Evolutionary conservation across 2,113 vertebrate species (phyloP).

Genomic region (Artemisiospiza belli): DNA sequence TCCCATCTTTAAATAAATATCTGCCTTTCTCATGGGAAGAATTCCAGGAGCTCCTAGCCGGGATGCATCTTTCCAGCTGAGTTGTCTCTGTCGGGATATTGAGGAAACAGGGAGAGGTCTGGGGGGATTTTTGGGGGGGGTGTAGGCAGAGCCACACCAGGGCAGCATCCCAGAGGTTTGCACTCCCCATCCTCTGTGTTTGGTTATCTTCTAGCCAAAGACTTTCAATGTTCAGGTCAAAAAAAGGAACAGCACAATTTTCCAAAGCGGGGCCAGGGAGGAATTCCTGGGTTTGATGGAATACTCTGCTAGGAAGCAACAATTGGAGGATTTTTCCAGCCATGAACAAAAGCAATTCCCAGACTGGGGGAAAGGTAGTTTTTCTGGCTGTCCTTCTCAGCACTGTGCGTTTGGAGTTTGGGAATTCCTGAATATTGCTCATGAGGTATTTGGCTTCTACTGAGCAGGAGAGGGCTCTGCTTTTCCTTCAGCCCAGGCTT

Average conservation of each 20-base stretch:
- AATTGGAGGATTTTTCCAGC: not conserved
- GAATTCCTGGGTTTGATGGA: not conserved
- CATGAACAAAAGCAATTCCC: not conserved
- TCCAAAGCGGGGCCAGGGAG: not conserved
- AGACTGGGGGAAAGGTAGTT: not conserved
- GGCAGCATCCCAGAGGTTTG: not conserved
- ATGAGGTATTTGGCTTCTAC: not conserved
- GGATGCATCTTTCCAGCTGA: not conserved
- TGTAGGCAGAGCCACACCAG: not conserved
- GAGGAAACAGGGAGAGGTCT: not conserved
- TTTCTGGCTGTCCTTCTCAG: not conserved
- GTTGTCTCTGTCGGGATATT: not conserved
- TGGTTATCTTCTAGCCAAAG: not conserved
- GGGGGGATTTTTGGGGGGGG: not conserved
- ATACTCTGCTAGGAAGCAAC: not conserved
- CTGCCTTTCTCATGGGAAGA: not conserved
- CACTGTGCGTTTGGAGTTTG: not conserved
- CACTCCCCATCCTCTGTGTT: not conserved
- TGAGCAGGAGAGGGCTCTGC: not conserved
- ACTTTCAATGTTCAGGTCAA: not conserved
- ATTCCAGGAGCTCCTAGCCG: not conserved
- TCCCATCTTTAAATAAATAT: not conserved
- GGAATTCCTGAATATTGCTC: not conserved
- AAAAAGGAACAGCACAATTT: not conserved
- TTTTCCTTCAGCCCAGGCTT: not conserved